phyloP scores from a whole-genome alignment of 2,113 vertebrate genomes.

The Mobula birostris region DNA sequence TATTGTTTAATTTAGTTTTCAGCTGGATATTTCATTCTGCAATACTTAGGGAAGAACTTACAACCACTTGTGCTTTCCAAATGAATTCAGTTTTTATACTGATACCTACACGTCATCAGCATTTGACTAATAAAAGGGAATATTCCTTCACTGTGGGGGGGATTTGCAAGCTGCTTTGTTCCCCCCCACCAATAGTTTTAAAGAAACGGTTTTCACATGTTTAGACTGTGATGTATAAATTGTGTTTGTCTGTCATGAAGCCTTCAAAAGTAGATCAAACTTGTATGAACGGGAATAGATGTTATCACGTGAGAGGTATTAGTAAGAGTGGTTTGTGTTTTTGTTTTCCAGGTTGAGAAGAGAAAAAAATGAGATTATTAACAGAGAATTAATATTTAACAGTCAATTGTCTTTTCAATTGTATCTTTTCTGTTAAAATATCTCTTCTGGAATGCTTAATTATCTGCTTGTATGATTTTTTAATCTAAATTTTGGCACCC shows the following conservation, averaged over 20 bases:
- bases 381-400: neutral
- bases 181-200: neutral
- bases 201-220: neutral
- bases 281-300: neutral
- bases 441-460: neutral
- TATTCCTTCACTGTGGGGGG: neutral
- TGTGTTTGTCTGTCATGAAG: neutral
- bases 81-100: neutral
- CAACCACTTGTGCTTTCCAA: neutral
- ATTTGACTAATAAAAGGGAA: neutral
- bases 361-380: neutral
- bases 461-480: neutral
- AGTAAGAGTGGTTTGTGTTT: neutral
- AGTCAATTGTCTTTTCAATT: neutral
- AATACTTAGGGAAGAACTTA: neutral
- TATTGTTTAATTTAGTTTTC: neutral
- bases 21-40: neutral
- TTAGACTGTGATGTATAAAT: no score
- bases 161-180: neutral
- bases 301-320: neutral
- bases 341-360: neutral
- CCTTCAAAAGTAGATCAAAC: neutral
- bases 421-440: neutral
- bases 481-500: neutral
- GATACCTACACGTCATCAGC: neutral